phyloP scores from a whole-genome alignment of 2,888 invertebrate species.

The Spialia ferax region DNA sequence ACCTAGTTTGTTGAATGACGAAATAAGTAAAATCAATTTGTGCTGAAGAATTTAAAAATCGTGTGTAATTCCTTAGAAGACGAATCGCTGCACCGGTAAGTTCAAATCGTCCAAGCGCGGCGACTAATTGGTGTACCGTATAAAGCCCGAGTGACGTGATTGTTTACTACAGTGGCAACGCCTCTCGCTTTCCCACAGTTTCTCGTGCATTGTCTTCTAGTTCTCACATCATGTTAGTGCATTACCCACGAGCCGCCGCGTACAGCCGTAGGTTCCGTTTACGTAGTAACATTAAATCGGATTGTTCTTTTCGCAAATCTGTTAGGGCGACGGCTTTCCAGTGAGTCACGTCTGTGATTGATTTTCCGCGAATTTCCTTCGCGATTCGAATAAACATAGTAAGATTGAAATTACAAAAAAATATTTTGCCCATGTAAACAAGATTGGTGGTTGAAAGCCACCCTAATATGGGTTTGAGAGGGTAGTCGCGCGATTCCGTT shows the following conservation, averaged over 20 bases:
- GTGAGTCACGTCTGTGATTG: slow-evolving; percentile 63
- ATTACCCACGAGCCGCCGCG: slow-evolving; percentile 43
- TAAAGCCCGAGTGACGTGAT: slow-evolving; percentile 79
- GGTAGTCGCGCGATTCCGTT: slow-evolving; percentile 40
- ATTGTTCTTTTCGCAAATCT: slow-evolving; percentile 49
- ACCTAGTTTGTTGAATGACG: slow-evolving; percentile 49
- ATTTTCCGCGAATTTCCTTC: slow-evolving; percentile 58
- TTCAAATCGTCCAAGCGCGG: slow-evolving; percentile 17
- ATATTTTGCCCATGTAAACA: neutral
- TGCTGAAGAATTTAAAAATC: slow-evolving; percentile 26
- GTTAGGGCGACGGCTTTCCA: slow-evolving; percentile 40
- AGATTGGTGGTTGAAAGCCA: slow-evolving; percentile 42
- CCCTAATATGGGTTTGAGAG: slow-evolving; percentile 56
- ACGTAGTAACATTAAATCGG: slow-evolving; percentile 53
- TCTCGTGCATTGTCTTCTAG: slow-evolving; percentile 77
- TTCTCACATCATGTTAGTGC: slow-evolving; percentile 73
- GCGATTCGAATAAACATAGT: slow-evolving; percentile 38
- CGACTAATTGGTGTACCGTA: slow-evolving; percentile 50
- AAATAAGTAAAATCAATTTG: slow-evolving; percentile 62
- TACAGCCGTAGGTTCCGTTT: slow-evolving; percentile 23
- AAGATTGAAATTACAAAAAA: slow-evolving; percentile 14
- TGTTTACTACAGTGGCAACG: slow-evolving; percentile 87
- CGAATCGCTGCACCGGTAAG: slow-evolving; percentile 44
- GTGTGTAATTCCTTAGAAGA: slow-evolving; percentile 31
- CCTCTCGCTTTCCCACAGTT: slow-evolving; percentile 84